phyloP scores from a whole-genome alignment of 23 tunicate species.

The Trididemnum nubilum region DNA sequence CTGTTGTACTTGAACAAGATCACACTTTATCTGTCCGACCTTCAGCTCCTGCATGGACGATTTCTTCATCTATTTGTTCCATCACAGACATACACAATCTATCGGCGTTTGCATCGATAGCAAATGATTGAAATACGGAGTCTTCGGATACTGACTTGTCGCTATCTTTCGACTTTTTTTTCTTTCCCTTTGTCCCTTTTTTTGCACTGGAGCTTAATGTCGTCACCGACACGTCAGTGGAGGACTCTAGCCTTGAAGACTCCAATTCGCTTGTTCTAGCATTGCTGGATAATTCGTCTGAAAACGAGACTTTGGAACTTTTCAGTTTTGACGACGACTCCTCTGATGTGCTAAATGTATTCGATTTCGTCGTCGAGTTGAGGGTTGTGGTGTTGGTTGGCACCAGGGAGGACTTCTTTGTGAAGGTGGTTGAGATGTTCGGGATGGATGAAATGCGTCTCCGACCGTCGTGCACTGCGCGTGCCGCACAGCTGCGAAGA shows the following conservation, averaged over 20 bases:
- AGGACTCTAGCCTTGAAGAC: neutral
- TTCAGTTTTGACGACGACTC: neutral
- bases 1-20: no score
- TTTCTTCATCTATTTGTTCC: constrained; percentile 74
- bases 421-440: neutral
- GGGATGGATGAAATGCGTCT: constrained; percentile 50
- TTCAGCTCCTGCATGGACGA: no score
- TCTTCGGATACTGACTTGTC: constrained; percentile 25
- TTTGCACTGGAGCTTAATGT: neutral
- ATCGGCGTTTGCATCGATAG: constrained; percentile 75
- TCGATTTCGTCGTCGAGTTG: neutral
- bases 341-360: neutral
- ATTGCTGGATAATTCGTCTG: neutral
- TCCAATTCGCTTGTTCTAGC: neutral
- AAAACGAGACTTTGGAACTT: neutral
- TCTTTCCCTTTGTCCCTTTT: neutral
- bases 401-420: constrained; percentile 1
- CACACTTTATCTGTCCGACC: no score
- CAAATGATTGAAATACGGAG: constrained; percentile 82
- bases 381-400: constrained; percentile 4
- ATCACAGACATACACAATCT: constrained; percentile 71
- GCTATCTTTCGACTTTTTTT: neutral
- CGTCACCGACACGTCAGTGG: neutral
- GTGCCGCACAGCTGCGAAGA: constrained; percentile 31
- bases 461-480: constrained; percentile 57